A percentile compares a stretch with the other conserved stretches of the same genome.
These are phyloP conservation scores for Rhodeus uyekii DNA, from an alignment of 2,797 vertebrate species.

Conservation along the genomic window DNA sequence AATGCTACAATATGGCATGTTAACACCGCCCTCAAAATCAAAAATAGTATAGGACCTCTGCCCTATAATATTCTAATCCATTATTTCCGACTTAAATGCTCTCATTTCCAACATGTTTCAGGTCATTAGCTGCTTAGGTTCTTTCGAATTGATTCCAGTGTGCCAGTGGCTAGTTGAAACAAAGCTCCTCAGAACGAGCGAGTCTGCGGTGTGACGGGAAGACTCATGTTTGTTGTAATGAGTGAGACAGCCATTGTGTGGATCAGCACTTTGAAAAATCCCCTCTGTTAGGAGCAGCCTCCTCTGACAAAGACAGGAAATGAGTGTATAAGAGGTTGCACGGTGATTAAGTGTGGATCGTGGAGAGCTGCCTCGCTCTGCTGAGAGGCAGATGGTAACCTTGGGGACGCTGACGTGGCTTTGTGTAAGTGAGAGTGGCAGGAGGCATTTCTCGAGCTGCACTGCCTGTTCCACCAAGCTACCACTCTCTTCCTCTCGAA, in stretches of 20 bases:
- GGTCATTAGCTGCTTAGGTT: slow-evolving; percentile 34
- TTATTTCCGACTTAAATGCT: background rate
- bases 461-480: slow-evolving; percentile 62
- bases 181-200: background rate
- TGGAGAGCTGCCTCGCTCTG: slow-evolving; percentile 29
- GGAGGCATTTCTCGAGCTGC: slow-evolving; percentile 59
- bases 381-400: slow-evolving; percentile 54
- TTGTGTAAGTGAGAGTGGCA: slow-evolving; percentile 68
- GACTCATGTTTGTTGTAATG: slow-evolving; percentile 29
- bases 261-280: slow-evolving; percentile 41
- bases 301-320: slow-evolving; percentile 46
- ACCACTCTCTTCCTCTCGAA: slow-evolving; percentile 34
- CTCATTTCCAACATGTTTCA: slow-evolving; percentile 1
- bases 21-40: background rate
- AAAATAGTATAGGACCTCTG: background rate
- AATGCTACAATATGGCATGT: background rate
- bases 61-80: background rate
- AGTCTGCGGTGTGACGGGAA: background rate
- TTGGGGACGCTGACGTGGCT: slow-evolving; percentile 60
- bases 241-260: slow-evolving; percentile 14
- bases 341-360: slow-evolving; percentile 52
- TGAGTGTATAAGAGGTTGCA: slow-evolving; percentile 44
- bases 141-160: slow-evolving; percentile 23
- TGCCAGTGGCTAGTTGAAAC: slow-evolving; percentile 12
- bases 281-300: slow-evolving; percentile 34